Percentiles rank a stretch among this genome's conserved stretches.
phyloP scores from a whole-genome alignment of 2,113 vertebrate genomes.

The Rhodinocichla rosea region DNA sequence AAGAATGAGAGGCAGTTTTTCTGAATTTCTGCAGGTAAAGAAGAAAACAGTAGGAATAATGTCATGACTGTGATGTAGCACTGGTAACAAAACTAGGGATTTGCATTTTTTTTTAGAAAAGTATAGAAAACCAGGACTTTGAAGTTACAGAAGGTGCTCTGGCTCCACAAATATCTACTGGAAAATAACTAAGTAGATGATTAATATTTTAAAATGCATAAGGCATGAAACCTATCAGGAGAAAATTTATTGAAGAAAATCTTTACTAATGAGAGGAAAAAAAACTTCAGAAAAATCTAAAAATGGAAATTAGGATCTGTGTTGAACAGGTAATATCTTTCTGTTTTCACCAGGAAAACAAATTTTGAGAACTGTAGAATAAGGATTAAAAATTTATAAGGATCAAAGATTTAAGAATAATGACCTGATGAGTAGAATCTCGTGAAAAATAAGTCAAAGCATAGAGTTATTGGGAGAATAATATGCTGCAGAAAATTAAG shows the following conservation, averaged over 20 bases:
- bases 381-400: neutral
- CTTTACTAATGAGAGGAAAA: neutral
- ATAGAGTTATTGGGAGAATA: neutral
- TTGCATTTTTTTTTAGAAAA: neutral
- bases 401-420: neutral
- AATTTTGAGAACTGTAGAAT: neutral
- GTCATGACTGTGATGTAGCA: rapidly evolving
- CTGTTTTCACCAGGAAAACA: neutral
- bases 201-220: neutral
- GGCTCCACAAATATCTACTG: neutral
- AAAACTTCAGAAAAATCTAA: neutral
- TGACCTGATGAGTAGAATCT: neutral
- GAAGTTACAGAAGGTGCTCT: neutral
- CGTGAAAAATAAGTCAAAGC: neutral
- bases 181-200: neutral
- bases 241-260: neutral
- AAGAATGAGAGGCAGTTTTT: neutral
- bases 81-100: neutral
- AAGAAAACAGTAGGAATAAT: neutral
- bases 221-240: neutral
- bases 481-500: neutral
- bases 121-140: rapidly evolving
- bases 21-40: neutral
- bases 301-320: neutral
- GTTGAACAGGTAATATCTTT: neutral